phyloP scores from a whole-genome alignment of 2,797 vertebrate genomes.

The Characodon lateralis region DNA sequence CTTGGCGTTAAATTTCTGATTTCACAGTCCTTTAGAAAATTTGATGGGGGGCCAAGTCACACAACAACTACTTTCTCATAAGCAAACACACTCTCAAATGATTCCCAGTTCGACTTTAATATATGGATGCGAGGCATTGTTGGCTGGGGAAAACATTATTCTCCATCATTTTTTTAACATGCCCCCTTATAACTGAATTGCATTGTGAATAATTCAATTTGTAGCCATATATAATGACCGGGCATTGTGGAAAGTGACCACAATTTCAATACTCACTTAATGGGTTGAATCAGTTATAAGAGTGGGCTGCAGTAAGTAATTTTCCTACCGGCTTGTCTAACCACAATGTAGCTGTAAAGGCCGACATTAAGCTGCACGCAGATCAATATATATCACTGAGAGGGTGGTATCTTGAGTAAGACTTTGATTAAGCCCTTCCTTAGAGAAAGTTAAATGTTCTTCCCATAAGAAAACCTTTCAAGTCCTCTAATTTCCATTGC shows the following conservation, averaged over 20 bases:
- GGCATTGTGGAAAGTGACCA: slow-evolving; percentile 77
- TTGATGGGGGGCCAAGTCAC: slow-evolving; percentile 64
- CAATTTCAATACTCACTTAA: slow-evolving; percentile 80
- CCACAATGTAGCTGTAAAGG: slow-evolving; percentile 75
- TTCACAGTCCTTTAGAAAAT: slow-evolving; percentile 79
- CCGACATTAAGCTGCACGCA: slow-evolving; percentile 74
- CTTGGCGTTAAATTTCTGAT: slow-evolving; percentile 80
- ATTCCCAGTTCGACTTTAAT: slow-evolving; percentile 70
- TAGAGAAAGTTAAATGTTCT: slow-evolving; percentile 51
- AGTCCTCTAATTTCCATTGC: slow-evolving; percentile 10
- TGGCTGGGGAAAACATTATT: slow-evolving; percentile 69
- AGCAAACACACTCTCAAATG: slow-evolving; percentile 37
- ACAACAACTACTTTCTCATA: slow-evolving; percentile 68
- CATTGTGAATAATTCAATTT: slow-evolving; percentile 82
- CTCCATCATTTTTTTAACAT: slow-evolving; percentile 76
- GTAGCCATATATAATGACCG: slow-evolving; percentile 76
- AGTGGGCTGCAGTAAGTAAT: slow-evolving; percentile 73
- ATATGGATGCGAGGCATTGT: slow-evolving; percentile 72
- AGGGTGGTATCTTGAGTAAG: slow-evolving; percentile 31
- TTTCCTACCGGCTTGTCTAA: slow-evolving; percentile 73
- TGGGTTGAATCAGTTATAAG: slow-evolving; percentile 79
- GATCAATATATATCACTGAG: slow-evolving; percentile 75
- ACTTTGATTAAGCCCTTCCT: slow-evolving; percentile 47
- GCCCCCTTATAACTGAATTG: slow-evolving; percentile 78
- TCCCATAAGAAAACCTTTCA: slow-evolving; percentile 35